Conservation (phyloP, 2,888 invertebrate genomes). For the Aphelenchoides bicaudatus region DNA sequence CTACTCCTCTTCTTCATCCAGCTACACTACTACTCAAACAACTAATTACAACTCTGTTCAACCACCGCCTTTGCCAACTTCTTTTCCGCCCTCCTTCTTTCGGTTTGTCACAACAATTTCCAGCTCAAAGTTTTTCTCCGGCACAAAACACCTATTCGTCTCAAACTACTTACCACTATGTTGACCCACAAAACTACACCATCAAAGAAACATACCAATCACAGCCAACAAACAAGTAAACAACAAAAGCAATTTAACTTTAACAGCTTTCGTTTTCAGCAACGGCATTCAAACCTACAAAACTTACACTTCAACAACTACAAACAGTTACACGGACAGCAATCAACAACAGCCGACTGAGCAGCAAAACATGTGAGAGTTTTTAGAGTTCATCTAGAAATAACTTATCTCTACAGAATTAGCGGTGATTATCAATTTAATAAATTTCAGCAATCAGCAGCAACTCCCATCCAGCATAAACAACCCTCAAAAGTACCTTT, state of each 20-base stretch:
- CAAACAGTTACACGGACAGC: not conserved
- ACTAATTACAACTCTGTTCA: slow-evolving; percentile 17
- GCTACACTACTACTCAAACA: slow-evolving; percentile 11
- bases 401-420: too few relatives aligned
- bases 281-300: slow-evolving; percentile 12
- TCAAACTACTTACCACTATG: not conserved
- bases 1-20: slow-evolving; percentile 8
- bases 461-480: too few relatives aligned
- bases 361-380: not conserved
- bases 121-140: not conserved
- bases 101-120: too few relatives aligned
- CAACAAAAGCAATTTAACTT: too few relatives aligned
- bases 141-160: slow-evolving; percentile 5
- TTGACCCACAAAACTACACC: not conserved
- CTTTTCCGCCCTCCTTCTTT: slow-evolving; percentile 13
- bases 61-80: slow-evolving; percentile 13
- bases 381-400: not conserved
- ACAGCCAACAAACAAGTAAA: slow-evolving; percentile 11
- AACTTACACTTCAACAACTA: slow-evolving; percentile 11
- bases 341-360: not conserved
- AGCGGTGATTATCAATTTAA: too few relatives aligned
- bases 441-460: too few relatives aligned
- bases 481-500: slow-evolving; percentile 38
- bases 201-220: not conserved
- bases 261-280: not conserved